These are phyloP conservation scores for Scaptomyza flava DNA, from an alignment of 2,888 invertebrate species.

Conservation along the genomic window DNA sequence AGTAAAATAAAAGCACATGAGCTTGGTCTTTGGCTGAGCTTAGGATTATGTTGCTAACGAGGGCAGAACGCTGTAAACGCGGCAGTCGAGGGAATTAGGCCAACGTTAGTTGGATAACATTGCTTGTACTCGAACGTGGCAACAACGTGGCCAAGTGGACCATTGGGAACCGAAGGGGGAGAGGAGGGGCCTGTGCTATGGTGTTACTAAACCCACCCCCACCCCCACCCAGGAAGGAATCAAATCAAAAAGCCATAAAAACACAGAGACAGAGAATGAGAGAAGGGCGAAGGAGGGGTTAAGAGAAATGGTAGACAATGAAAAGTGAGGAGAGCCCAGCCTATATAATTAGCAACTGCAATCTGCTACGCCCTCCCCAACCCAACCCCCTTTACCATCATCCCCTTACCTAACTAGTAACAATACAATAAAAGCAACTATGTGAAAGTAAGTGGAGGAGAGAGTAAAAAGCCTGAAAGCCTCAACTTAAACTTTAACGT, in stretches of 20 bases:
- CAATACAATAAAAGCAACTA: background rate
- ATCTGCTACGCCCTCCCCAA: background rate
- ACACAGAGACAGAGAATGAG: background rate
- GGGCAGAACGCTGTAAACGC: constrained; percentile 49
- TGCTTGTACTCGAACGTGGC: background rate
- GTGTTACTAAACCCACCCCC: background rate
- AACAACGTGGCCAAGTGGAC: constrained; percentile 25
- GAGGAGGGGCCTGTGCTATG: background rate
- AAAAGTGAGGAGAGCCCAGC: background rate
- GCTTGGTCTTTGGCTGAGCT: constrained; percentile 44
- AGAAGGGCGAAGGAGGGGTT: background rate
- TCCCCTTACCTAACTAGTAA: background rate
- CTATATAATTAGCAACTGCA: constrained; percentile 25
- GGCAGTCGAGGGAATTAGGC: constrained; percentile 59
- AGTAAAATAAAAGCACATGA: constrained; percentile 13
- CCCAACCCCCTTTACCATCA: background rate
- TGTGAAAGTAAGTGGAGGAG: background rate
- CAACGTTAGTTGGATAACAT: constrained; percentile 41
- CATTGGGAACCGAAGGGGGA: background rate
- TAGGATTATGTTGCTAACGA: constrained; percentile 72
- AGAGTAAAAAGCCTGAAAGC: background rate
- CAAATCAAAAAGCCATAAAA: constrained; percentile 46
- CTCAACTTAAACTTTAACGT: background rate
- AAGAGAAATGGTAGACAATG: background rate
- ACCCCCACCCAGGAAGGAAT: constrained; percentile 17